Conservation (phyloP, 2,888 invertebrate genomes). For the Ephialtes manifestator region DNA sequence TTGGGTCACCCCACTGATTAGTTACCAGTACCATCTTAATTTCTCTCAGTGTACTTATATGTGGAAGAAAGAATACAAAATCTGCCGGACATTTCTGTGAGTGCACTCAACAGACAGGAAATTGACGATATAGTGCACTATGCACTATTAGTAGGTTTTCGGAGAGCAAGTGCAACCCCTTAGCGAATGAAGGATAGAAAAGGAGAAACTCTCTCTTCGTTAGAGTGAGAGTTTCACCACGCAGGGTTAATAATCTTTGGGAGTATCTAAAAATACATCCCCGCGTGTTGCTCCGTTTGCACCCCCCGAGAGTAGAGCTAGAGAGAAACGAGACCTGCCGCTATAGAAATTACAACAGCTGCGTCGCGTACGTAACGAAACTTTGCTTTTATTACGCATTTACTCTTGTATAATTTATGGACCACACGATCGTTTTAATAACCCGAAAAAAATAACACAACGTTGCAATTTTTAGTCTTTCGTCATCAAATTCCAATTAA, state of each 20-base stretch:
- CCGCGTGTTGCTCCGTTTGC: slow-evolving; percentile 43
- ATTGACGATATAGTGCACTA: slow-evolving; percentile 9
- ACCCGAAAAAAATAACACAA: too few species aligned
- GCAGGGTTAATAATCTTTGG: slow-evolving; percentile 80
- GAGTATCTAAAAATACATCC: slow-evolving; percentile 79
- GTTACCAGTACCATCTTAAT: too few species aligned
- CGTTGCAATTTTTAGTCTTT: not conserved
- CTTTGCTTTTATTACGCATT: not conserved
- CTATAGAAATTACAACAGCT: slow-evolving; percentile 71
- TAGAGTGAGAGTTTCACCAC: slow-evolving; percentile 19
- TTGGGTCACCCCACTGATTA: too few species aligned
- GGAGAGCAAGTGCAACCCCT: slow-evolving; percentile 43
- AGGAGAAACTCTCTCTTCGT: slow-evolving; percentile 5
- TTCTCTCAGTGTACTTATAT: too few species aligned
- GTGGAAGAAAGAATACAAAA: not conserved
- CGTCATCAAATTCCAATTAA: not conserved
- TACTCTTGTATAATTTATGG: not conserved
- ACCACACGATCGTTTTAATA: too few species aligned
- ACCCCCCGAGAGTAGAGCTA: slow-evolving; percentile 45
- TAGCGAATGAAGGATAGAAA: slow-evolving; percentile 33
- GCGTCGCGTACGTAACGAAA: slow-evolving; percentile 14
- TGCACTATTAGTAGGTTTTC: slow-evolving; percentile 33
- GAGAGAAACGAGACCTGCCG: not conserved
- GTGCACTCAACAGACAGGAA: not conserved
- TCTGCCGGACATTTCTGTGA: not conserved